Percentiles rank a stretch among this genome's conserved stretches.
Evolutionary conservation across 2,797 vertebrate genomes (phyloP).

Genomic region (Myotis daubentonii): DNA sequence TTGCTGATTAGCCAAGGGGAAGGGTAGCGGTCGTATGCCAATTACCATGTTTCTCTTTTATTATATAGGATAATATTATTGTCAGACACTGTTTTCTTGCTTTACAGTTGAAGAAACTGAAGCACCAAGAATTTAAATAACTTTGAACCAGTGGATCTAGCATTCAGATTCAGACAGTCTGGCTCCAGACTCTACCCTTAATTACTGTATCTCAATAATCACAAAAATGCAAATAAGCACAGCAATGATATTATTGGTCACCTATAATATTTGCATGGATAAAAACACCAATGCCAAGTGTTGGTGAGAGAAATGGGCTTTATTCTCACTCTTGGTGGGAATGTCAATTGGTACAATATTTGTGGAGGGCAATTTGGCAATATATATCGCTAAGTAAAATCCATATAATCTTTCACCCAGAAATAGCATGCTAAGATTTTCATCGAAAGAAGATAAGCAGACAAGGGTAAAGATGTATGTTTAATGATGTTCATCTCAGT

Average conservation of each 20-base stretch:
- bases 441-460: neutral
- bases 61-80: neutral
- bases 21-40: too few relatives aligned
- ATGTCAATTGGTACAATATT: neutral
- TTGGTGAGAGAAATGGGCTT: neutral
- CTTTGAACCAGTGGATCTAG: conserved; percentile 11
- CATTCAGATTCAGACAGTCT: conserved; percentile 5
- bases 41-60: too few relatives aligned
- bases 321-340: neutral
- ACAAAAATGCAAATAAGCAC: neutral
- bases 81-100: neutral
- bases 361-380: neutral
- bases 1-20: too few relatives aligned
- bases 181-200: neutral
- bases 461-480: neutral
- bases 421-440: conserved; percentile 36
- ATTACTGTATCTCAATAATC: neutral
- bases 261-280: neutral
- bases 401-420: neutral
- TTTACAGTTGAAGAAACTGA: conserved; percentile 43
- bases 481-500: neutral
- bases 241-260: neutral
- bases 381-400: neutral
- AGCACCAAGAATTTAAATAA: conserved; percentile 17
- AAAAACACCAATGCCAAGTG: neutral